phyloP scores from a whole-genome alignment of 2,797 vertebrate species.

The Distichodus sexfasciatus region DNA sequence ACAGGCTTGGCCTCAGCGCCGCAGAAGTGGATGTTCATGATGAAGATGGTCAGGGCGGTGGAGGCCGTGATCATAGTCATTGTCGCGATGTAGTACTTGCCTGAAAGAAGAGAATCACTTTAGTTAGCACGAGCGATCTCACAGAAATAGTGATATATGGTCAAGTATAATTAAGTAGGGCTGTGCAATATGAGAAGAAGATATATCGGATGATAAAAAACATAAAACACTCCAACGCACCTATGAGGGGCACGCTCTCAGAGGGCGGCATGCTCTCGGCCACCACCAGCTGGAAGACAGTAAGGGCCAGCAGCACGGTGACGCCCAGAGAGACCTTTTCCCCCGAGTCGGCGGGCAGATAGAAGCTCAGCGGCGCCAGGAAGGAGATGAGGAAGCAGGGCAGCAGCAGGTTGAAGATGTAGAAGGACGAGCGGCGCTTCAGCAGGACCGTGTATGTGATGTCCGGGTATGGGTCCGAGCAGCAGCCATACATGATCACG shows the following conservation, averaged over 20 bases:
- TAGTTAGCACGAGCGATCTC: not conserved
- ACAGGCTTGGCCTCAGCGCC: constrained; percentile 93
- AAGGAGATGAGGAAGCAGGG: constrained; percentile 97
- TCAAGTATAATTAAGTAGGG: no score
- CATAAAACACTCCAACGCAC: constrained; percentile 57
- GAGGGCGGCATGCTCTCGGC: constrained; percentile 98
- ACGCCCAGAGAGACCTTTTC: constrained; percentile 97
- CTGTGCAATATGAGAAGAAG: no score
- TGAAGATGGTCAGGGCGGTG: constrained; percentile 93
- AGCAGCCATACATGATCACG: constrained; percentile 94
- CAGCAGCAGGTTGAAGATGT: constrained; percentile 94
- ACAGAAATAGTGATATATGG: no score
- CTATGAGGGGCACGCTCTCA: constrained; percentile 94
- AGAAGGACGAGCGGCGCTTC: constrained; percentile 93
- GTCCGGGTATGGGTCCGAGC: constrained; percentile 94
- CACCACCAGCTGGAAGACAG: constrained; percentile 97
- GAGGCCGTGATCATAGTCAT: constrained; percentile 98
- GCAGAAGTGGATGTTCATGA: constrained; percentile 98
- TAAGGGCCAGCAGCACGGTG: constrained; percentile 93
- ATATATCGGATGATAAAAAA: no score
- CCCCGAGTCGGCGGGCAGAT: constrained; percentile 94
- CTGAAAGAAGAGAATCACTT: constrained; percentile 54
- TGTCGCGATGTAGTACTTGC: constrained; percentile 93
- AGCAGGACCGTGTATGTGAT: constrained; percentile 93
- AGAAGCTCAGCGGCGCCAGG: constrained; percentile 93